These are phyloP conservation scores for Alexandromys fortis DNA, from an alignment of 2,113 vertebrate species.

Conservation along the genomic window DNA sequence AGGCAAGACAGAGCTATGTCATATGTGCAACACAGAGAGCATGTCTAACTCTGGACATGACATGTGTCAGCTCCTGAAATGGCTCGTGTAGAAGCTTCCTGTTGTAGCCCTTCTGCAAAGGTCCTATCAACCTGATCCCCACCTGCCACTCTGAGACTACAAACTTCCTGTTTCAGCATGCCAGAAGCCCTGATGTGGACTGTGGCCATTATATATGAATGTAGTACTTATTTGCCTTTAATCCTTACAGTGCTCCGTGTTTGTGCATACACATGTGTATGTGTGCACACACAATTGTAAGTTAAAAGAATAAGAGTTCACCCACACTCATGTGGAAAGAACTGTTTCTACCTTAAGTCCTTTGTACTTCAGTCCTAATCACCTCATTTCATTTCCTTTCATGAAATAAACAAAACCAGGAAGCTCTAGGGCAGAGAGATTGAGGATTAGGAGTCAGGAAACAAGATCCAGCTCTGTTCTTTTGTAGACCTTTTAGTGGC, in stretches of 20 bases:
- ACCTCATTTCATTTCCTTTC: not conserved
- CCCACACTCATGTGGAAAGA: not conserved
- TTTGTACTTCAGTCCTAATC: not conserved
- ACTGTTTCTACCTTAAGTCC: not conserved
- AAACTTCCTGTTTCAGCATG: not conserved
- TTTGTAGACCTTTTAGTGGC: not conserved
- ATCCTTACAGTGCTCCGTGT: not conserved
- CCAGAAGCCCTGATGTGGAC: not conserved
- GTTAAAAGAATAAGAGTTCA: not conserved
- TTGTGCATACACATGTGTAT: fast-evolving
- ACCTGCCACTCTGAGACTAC: not conserved
- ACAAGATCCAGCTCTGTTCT: not conserved
- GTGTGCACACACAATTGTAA: not conserved
- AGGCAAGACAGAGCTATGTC: not conserved
- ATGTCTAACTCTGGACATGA: not conserved
- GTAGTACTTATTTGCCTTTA: not conserved
- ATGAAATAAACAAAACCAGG: not conserved
- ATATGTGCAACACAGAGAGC: not conserved
- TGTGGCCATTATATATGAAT: not conserved
- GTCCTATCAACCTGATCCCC: not conserved
- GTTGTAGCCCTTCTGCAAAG: not conserved
- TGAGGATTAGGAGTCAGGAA: not conserved
- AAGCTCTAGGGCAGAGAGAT: not conserved
- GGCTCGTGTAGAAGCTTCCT: fast-evolving
- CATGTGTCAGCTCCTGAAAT: not conserved